Evolutionary conservation across 2,797 vertebrate genomes (phyloP), one percentile per base, ranked within the genome.

Genomic region (Lagorchestes hirsutus): DNA sequence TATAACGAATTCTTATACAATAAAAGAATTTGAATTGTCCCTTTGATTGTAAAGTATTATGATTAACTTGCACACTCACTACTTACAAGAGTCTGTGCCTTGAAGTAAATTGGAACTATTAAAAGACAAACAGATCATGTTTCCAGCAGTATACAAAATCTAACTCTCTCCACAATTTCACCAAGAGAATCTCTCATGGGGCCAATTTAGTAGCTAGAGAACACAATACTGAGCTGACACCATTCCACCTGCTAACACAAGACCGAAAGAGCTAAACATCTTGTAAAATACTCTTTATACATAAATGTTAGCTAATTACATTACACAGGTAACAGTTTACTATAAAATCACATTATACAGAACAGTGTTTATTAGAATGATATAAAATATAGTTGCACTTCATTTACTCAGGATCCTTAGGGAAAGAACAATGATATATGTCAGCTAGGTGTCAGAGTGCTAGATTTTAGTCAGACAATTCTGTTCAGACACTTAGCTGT

Each of bases 21-120:
- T 56, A 90, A 93, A 93, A 92, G 58, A 54, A 90, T 8, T 29
- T 67, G 4, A 14, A 93, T n/a, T 9, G 58, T 54, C 27, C 67
- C 93, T 92, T 91, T 40, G 54, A 95, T 92, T 96, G 82, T 55
- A 95, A 92, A 54, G 24, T 28, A 62, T 27, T 93, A 94, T 58
- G 0, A 94, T 13, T 62, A 96, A 55, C 27, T 0, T 92, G 40
- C 87, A 52, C 54, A 95, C 57, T 54, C 92, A 82, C 40, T 92
- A 34, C 67, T 34, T 93, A 16, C 8, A 91, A 92, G 55, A 95
- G 22, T 92, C 34, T 59, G 55, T 93, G 55, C 2, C n/a, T 59
- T 31, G 91, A 67, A 91, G 87, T 59, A 92, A 95, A 62, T 93
- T 91, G 92, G 2, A n/a, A 18, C 57, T 59, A 1, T 58, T 95